Conservation (phyloP, 2,113 vertebrate genomes). For the Lophochroa leadbeateri region DNA sequence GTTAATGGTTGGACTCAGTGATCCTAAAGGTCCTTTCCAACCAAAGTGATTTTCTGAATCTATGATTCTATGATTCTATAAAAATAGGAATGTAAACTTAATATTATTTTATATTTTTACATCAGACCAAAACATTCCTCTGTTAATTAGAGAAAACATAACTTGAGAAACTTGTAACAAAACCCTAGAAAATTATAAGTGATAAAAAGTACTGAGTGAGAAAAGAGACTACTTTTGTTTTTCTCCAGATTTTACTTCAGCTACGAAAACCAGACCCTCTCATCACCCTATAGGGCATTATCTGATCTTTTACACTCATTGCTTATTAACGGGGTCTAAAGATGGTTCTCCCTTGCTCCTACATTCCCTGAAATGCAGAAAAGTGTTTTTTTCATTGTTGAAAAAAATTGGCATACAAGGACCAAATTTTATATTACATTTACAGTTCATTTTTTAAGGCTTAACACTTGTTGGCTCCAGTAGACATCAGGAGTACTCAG, state of each 20-base stretch:
- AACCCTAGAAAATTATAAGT: not conserved
- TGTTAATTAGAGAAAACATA: constrained; percentile 9
- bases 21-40: not conserved
- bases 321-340: not conserved
- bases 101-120: not conserved
- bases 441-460: not conserved
- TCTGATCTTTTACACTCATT: not conserved
- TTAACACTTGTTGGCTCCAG: not conserved
- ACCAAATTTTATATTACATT: not conserved
- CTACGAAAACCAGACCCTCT: not conserved
- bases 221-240: not conserved
- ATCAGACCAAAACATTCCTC: constrained; percentile 1
- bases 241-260: not conserved
- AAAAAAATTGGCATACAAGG: not conserved
- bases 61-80: not conserved
- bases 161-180: not conserved
- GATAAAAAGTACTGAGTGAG: not conserved
- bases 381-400: not conserved
- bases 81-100: constrained; percentile 43
- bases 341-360: not conserved
- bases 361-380: not conserved
- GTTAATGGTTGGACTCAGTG: not conserved
- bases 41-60: not conserved
- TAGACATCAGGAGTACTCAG: not conserved
- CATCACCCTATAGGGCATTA: not conserved